Evolutionary conservation across 1,140 invertebrate genomes (phyloP).

Genomic region (Drosophila pseudoananassae): DNA sequence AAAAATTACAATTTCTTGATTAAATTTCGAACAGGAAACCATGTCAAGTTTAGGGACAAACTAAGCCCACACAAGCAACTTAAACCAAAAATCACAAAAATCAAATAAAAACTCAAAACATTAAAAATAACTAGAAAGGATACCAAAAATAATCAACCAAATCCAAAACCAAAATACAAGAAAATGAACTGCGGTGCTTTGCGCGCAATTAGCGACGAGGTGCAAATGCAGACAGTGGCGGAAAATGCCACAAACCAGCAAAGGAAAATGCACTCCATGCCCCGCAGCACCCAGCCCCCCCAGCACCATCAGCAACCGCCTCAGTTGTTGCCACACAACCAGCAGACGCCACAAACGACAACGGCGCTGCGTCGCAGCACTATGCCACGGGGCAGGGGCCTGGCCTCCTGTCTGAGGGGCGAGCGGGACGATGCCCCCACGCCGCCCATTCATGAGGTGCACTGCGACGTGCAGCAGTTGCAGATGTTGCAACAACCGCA

Average conservation of each 20-base stretch:
- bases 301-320: conserved; percentile 4
- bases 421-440: conserved; percentile 80
- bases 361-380: conserved; percentile 62
- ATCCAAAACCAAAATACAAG: not conserved
- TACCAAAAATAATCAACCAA: conserved; percentile 19
- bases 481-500: conserved; percentile 58
- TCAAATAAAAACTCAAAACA: conserved; percentile 33
- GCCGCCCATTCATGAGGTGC: conserved; percentile 67
- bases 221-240: conserved; percentile 58
- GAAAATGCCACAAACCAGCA: conserved; percentile 39
- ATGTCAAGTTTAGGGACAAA: conserved; percentile 51
- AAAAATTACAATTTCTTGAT: conserved; percentile 10
- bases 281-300: conserved; percentile 28
- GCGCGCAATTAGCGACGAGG: conserved; percentile 70
- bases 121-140: conserved; percentile 3
- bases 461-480: conserved; percentile 66
- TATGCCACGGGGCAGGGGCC: conserved; percentile 75
- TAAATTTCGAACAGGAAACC: conserved; percentile 39
- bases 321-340: not conserved
- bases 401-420: conserved; percentile 80
- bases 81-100: conserved; percentile 52
- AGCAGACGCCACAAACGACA: conserved; percentile 17
- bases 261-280: conserved; percentile 68
- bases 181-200: conserved; percentile 81
- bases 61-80: conserved; percentile 25